A percentile compares a stretch with the other conserved stretches of the same genome.
Evolutionary conservation across 2,797 vertebrate species (phyloP).

Genomic region (Labeo calbasu): DNA sequence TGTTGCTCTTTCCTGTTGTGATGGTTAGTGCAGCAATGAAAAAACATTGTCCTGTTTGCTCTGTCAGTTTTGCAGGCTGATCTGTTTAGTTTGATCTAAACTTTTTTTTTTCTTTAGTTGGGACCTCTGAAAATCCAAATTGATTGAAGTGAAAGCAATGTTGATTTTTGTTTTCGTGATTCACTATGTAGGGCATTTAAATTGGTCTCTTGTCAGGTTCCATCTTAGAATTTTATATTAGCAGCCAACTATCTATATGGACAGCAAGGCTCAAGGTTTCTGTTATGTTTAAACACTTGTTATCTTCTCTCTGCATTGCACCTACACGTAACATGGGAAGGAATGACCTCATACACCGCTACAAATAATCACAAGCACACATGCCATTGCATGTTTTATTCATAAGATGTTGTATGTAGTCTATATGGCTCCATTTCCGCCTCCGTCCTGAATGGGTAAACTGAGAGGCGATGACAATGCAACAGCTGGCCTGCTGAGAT

Average conservation of each 20-base stretch:
- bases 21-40: no score
- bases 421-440: constrained; percentile 16
- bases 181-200: neutral
- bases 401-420: constrained; percentile 30
- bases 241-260: neutral
- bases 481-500: constrained; percentile 44
- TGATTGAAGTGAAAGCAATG: neutral
- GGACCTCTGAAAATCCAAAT: neutral
- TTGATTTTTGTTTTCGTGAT: neutral
- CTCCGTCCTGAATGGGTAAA: constrained; percentile 18
- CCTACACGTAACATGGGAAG: neutral
- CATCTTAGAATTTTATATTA: neutral
- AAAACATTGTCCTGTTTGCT: neutral
- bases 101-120: neutral
- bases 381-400: constrained; percentile 42
- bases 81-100: neutral
- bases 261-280: neutral
- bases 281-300: neutral
- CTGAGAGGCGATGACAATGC: constrained; percentile 24
- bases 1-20: no score
- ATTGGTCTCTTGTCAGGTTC: neutral
- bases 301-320: neutral
- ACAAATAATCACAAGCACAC: constrained; percentile 7
- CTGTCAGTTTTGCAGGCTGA: neutral
- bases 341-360: neutral